Base-by-base conservation (phyloP, 2,113 vertebrate species). In the Clarias macrocephalus region DNA sequence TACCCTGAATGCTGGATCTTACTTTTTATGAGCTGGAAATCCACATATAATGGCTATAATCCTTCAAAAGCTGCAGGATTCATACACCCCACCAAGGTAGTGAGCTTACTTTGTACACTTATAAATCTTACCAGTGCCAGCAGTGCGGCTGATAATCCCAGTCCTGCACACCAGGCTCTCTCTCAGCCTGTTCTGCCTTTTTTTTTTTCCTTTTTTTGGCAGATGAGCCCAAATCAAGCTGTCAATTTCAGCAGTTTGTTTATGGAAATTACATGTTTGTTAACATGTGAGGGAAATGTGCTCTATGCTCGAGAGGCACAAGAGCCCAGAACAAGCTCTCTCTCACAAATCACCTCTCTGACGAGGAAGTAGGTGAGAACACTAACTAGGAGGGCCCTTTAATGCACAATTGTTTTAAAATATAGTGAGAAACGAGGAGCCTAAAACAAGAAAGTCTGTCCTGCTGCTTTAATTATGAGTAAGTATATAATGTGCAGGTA, bases 241-340 rank as follows among this genome's bases (percentile, higher is more conserved):
- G 95, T 95, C 95, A 95, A 94, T 95, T 94, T 94, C 93, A 91
- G 81, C 92, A 90, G 94, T 92, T 92, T 94, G 93, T 95, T 95
- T 95, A 95, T 95, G 94, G 93, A 96, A 95, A 95, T 96, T 93
- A 95, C 93, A 95, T 95, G 95, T 95, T 95, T 96, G 95, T 95
- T 95, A 95, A 95, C 93, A 94, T 95, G 93, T 94, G 93, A 94
- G 93, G 93, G 94, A 95, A 95, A 94, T 95, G 92, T 93, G 93
- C 94, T 95, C 95, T 95, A 91, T 93, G 92, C 92, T 95, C 92
- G 94, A 96, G 91, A 94, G 94, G 91, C 91, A 91, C 93, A 93
- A 95, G 85, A 95, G 95, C 93, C 92, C 93, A 95, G 96, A 95
- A 92, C 94, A 93, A 92, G 62, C 66, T 86, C 85, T 94, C 93